A percentile compares a stretch with the other conserved stretches of the same genome.
These are phyloP conservation scores for Melanchra persicariae DNA, from an alignment of 2,888 invertebrate species.

Conservation along the genomic window DNA sequence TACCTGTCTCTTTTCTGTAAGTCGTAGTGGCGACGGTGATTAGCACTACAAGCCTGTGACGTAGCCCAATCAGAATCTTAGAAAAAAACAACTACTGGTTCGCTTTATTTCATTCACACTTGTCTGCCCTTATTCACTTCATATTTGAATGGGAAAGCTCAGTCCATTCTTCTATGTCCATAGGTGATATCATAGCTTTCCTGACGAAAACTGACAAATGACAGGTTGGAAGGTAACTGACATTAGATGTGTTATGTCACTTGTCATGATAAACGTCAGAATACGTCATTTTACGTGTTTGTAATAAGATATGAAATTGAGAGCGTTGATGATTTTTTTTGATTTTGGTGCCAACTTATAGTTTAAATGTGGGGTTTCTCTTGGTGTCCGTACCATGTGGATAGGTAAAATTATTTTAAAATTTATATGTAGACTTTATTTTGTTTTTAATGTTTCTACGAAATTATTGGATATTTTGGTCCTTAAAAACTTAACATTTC, in stretches of 20 bases:
- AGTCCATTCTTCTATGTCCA: not conserved
- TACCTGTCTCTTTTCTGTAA: not conserved
- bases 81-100: too few species aligned
- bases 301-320: constrained; percentile 50
- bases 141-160: not conserved
- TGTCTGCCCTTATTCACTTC: not conserved
- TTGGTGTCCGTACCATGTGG: too few species aligned
- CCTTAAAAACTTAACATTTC: too few species aligned
- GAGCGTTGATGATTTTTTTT: constrained; percentile 38
- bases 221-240: constrained; percentile 29
- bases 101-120: not conserved
- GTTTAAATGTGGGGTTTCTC: not conserved
- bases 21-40: too few species aligned
- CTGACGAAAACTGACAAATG: constrained; percentile 51
- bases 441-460: too few species aligned
- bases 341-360: constrained; percentile 29
- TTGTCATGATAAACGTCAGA: constrained; percentile 17
- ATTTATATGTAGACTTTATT: too few species aligned
- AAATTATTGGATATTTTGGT: too few species aligned
- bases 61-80: too few species aligned
- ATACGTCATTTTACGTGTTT: constrained; percentile 27
- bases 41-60: not conserved
- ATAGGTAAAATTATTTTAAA: too few species aligned
- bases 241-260: constrained; percentile 44
- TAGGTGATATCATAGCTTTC: constrained; percentile 27